These are phyloP conservation scores for Epizoanthus fatuus DNA, from an alignment of 92 coral and sea anemone genomes.

Conservation along the genomic window DNA sequence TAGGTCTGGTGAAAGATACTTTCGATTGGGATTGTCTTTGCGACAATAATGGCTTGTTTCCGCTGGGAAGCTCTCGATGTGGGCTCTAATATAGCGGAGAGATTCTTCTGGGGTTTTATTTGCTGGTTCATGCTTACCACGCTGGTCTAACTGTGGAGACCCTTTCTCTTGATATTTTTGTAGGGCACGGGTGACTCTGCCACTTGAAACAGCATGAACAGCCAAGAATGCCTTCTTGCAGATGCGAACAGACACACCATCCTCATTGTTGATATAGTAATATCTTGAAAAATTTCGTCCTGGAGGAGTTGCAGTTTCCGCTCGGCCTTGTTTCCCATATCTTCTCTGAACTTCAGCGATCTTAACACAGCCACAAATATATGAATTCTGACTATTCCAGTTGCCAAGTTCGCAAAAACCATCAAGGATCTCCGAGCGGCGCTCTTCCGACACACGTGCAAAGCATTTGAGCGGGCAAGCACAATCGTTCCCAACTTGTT, in stretches of 20 bases:
- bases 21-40: slow-evolving; percentile 49
- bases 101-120: slow-evolving; percentile 57
- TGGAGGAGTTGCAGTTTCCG: slow-evolving; percentile 36
- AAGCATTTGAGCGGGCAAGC: slow-evolving; percentile 61
- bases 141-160: slow-evolving; percentile 37
- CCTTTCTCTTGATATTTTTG: slow-evolving; percentile 6
- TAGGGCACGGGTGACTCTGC: slow-evolving; percentile 54
- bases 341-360: slow-evolving; percentile 42
- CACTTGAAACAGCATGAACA: slow-evolving; percentile 60
- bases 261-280: slow-evolving; percentile 55
- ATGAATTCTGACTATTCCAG: slow-evolving; percentile 59
- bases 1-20: slow-evolving; percentile 48
- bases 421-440: slow-evolving; percentile 7
- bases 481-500: slow-evolving; percentile 52
- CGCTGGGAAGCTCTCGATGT: slow-evolving; percentile 49
- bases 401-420: slow-evolving; percentile 66
- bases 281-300: slow-evolving; percentile 54
- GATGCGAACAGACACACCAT: slow-evolving; percentile 46
- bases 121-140: slow-evolving; percentile 52
- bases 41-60: neutral
- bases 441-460: slow-evolving; percentile 43
- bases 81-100: slow-evolving; percentile 46
- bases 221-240: slow-evolving; percentile 69
- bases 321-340: slow-evolving; percentile 49
- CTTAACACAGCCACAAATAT: slow-evolving; percentile 56